Conservation (phyloP, 2,113 vertebrate genomes). For the Limanda limanda region DNA sequence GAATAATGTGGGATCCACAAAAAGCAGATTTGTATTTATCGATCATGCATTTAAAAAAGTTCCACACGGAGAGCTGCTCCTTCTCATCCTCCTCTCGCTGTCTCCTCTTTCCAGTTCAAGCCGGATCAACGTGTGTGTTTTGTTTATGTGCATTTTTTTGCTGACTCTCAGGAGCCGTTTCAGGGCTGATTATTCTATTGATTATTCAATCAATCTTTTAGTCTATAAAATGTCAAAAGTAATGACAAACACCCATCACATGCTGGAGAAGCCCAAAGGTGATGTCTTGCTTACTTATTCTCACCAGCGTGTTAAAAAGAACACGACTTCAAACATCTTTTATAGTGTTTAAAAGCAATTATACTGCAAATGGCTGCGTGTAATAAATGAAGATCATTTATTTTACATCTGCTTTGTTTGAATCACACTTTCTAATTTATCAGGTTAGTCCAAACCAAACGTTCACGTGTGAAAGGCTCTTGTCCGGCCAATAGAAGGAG, state of each 20-base stretch:
- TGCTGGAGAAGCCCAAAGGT: neutral
- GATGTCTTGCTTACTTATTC: slow-evolving; percentile 17
- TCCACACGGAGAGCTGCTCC: no score
- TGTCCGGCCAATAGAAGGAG: no score
- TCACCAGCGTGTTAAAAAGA: neutral
- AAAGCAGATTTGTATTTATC: neutral
- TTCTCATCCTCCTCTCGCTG: neutral
- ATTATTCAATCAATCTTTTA: slow-evolving; percentile 37
- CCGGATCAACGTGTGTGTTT: slow-evolving; percentile 4
- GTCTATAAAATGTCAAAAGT: slow-evolving; percentile 46
- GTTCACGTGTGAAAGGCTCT: no score
- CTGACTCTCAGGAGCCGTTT: slow-evolving; percentile 27
- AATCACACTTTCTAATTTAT: no score
- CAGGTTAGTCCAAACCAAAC: no score
- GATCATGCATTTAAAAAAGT: neutral
- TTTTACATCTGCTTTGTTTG: no score
- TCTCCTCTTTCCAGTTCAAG: neutral
- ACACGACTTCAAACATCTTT: no score
- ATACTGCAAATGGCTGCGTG: no score
- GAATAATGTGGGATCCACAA: no score
- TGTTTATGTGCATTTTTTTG: slow-evolving; percentile 25
- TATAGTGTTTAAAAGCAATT: no score
- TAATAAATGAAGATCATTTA: no score
- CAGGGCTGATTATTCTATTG: slow-evolving; percentile 41
- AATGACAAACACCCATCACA: slow-evolving; percentile 17